Evolutionary conservation across 2,888 invertebrate species (phyloP).

Genomic region (Oeneis ivallda): DNA sequence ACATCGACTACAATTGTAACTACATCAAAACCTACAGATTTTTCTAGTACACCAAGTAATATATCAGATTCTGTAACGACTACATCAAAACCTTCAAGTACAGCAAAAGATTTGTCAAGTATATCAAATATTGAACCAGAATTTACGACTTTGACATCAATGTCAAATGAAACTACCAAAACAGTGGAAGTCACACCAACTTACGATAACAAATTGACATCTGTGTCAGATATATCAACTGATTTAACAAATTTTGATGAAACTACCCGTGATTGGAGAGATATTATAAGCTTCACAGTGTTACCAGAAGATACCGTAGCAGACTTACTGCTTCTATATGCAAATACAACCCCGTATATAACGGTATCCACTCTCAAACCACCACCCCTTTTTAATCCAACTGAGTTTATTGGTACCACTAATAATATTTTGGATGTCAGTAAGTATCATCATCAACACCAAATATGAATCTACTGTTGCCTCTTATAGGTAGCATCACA

Average conservation of each 20-base stretch:
- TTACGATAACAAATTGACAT: not conserved
- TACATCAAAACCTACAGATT: not conserved
- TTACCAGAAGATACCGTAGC: not conserved
- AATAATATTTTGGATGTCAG: conserved; percentile 3
- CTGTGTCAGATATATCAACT: not conserved
- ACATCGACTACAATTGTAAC: not conserved
- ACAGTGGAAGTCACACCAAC: not conserved
- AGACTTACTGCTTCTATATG: conserved; percentile 9
- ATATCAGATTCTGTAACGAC: not conserved
- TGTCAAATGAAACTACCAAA: not conserved
- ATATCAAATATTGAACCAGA: not conserved
- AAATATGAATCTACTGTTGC: too few relatives aligned
- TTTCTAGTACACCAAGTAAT: not conserved
- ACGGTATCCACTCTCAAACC: not conserved
- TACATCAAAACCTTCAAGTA: not conserved
- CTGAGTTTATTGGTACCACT: conserved; percentile 3
- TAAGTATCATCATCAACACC: too few relatives aligned
- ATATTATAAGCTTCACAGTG: not conserved
- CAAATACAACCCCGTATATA: not conserved
- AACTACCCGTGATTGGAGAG: conserved; percentile 2
- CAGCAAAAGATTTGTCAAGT: not conserved
- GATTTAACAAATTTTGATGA: not conserved
- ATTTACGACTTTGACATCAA: not conserved
- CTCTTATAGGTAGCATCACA: too few relatives aligned
- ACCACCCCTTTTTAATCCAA: conserved; percentile 9